phyloP scores from a whole-genome alignment of 2,888 invertebrate genomes.

The Galerucella nymphaeae region DNA sequence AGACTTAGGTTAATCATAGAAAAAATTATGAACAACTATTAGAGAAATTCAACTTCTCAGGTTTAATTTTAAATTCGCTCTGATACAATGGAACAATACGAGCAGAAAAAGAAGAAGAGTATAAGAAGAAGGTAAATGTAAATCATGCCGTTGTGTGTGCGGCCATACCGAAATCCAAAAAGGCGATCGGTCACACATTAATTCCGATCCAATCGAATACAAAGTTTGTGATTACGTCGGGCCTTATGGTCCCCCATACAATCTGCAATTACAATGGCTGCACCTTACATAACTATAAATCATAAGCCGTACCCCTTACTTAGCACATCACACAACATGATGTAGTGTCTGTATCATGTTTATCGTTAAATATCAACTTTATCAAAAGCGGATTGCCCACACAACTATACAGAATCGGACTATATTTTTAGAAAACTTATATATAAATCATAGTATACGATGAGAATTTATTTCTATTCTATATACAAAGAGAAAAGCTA shows the following conservation, averaged over 20 bases:
- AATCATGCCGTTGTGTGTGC: conserved; percentile 23
- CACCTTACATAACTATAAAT: conserved; percentile 50
- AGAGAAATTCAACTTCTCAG: no score
- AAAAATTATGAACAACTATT: no score
- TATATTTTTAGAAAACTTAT: not conserved
- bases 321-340: conserved; percentile 62
- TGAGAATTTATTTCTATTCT: no score
- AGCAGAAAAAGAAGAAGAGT: not conserved
- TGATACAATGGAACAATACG: conserved; percentile 4
- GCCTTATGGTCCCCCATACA: conserved; percentile 40
- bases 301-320: conserved; percentile 54
- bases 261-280: conserved; percentile 45
- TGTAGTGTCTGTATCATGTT: conserved; percentile 57
- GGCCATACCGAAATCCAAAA: conserved; percentile 27
- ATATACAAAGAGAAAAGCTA: no score
- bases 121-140: not conserved
- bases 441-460: no score
- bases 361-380: conserved; percentile 39
- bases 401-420: conserved; percentile 30
- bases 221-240: conserved; percentile 42
- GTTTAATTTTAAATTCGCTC: not conserved
- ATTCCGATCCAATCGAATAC: conserved; percentile 39
- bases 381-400: conserved; percentile 39
- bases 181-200: conserved; percentile 41
- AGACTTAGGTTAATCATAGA: no score